Base-by-base conservation (phyloP, 35 echinoderm and acorn worm genomes). In the Lytechinus variegatus region DNA sequence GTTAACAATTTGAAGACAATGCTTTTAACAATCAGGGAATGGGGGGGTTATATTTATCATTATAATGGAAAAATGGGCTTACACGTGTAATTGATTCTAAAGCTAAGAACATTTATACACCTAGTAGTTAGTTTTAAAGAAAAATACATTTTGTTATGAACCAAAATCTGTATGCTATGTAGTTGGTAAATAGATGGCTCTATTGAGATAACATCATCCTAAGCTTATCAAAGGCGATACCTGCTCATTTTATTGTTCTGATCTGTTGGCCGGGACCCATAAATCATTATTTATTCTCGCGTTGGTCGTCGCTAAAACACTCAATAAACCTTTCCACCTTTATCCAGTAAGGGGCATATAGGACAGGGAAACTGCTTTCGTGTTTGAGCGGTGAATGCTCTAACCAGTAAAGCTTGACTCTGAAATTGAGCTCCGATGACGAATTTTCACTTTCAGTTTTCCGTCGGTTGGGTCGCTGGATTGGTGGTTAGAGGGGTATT, bases 371-470 rank as follows among this genome's bases (percentile, higher is more conserved):
- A 79, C 66, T 6, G 6, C 66, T 79, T 79, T 79, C 66, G n/a
- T 79, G 19, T 24, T 24, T 8, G 16, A 24, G 19, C n/a, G 16
- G 6, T 79, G 66, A 16, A 79, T 79, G 66, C n/a, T 19, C 16
- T 24, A 79, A 79, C 66, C 66, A 44, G 4, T 79, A 4, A 79
- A 79, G 66, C n/a, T n/a, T 0, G 66, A 79, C 66, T 24, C 16
- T 24, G 21, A n/a, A 79, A 79, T 79, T 79, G 66, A 79, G 2
- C 66, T 6, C 21, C 21, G 19, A 79, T 79, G 66, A 79, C 16
- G 66, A 79, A n/a, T 79, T 79, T 79, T 79, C 66, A 79, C 66
- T 79, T 79, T 79, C 66, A 79, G 66, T 79, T 79, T 79, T n/a
- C 66, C 21, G 2, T 79, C 66, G 56, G 56, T 58, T 58, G 16